These are phyloP conservation scores for Caenorhabditis becei DNA, from an alignment of 2,888 invertebrate species.

Conservation along the genomic window DNA sequence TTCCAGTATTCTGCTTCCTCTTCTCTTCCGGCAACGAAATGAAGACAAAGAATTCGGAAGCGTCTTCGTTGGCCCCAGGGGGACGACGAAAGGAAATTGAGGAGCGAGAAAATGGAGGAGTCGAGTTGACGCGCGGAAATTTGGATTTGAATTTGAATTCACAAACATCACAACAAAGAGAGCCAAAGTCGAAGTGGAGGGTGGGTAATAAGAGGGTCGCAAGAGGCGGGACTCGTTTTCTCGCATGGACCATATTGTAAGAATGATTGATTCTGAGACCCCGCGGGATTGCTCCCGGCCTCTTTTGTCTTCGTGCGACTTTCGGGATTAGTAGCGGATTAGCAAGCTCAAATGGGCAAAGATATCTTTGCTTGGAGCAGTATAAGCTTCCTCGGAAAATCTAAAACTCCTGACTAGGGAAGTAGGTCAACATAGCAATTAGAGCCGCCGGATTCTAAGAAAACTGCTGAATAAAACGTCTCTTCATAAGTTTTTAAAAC, in stretches of 20 bases:
- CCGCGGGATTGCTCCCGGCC: background rate
- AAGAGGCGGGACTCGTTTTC: background rate
- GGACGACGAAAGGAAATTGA: constrained; percentile 31
- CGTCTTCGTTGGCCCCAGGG: constrained; percentile 4
- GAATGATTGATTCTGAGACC: constrained; percentile 26
- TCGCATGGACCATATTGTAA: constrained; percentile 6
- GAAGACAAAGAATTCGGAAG: constrained; percentile 21
- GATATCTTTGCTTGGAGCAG: background rate
- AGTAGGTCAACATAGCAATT: too few relatives aligned
- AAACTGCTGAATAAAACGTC: too few relatives aligned
- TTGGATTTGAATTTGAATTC: constrained; percentile 18
- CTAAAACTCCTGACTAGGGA: too few relatives aligned
- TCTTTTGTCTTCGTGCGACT: constrained; percentile 14
- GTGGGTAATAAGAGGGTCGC: background rate
- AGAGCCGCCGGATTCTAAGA: too few relatives aligned
- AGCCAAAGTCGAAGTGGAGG: background rate
- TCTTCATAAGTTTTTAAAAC: background rate
- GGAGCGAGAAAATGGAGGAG: constrained; percentile 2
- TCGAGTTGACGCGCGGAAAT: constrained; percentile 10
- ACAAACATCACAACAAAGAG: background rate
- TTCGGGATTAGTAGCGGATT: constrained; percentile 34
- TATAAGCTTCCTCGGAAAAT: background rate
- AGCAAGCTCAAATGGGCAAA: background rate
- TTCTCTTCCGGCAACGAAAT: constrained; percentile 17
- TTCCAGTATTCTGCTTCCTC: constrained; percentile 10